Evolutionary conservation across 2,797 vertebrate species (phyloP).

Genomic region (Pterois miles): DNA sequence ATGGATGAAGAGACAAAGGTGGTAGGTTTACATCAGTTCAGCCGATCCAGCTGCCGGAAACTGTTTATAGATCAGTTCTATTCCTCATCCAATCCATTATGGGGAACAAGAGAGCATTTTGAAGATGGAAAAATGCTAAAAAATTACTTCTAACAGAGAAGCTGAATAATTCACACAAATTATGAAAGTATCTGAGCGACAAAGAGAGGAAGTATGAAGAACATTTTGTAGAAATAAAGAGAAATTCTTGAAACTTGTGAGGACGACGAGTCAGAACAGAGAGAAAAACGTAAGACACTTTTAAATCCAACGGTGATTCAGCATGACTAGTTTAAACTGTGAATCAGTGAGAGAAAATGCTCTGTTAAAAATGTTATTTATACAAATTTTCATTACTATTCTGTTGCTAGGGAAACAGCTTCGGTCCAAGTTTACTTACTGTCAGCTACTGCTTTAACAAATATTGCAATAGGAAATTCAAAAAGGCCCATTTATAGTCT

Average conservation of each 20-base stretch:
- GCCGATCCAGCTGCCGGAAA: not conserved
- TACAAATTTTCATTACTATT: too few relatives aligned
- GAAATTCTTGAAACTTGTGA: not conserved
- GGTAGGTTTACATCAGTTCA: not conserved
- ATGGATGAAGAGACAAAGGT: not conserved
- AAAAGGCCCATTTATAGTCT: too few relatives aligned
- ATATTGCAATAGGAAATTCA: too few relatives aligned
- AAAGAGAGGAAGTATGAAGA: not conserved
- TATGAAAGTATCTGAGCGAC: not conserved
- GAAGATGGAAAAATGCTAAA: not conserved
- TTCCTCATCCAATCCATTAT: not conserved
- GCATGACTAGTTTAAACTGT: not conserved
- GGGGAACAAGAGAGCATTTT: not conserved
- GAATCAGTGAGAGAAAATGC: not conserved
- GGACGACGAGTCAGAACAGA: not conserved
- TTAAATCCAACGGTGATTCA: not conserved
- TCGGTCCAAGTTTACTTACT: too few relatives aligned
- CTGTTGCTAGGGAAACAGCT: too few relatives aligned
- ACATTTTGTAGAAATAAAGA: not conserved
- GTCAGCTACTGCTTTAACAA: too few relatives aligned
- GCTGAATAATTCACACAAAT: not conserved
- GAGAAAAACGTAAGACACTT: not conserved
- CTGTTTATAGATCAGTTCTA: not conserved
- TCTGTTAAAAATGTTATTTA: not conserved
- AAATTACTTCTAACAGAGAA: not conserved